Conservation (phyloP, 2,888 invertebrate species). For the Digitonthophagus gazella region DNA sequence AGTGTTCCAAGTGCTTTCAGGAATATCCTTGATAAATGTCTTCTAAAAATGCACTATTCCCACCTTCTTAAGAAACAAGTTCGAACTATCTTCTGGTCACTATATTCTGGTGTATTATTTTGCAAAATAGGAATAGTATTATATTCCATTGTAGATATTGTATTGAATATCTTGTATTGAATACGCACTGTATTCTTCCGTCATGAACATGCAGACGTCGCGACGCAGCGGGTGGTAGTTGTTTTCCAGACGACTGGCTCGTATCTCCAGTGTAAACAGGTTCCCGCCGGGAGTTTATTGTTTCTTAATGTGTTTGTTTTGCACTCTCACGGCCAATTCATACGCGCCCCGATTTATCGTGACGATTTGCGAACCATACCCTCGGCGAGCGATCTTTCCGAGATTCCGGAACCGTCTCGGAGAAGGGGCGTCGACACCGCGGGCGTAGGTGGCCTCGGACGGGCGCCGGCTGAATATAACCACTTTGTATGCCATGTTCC, state of each 20-base stretch:
- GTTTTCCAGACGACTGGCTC: conserved; percentile 12
- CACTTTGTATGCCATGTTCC: neutral
- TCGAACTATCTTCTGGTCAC: no score
- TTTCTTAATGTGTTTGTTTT: conserved; percentile 18
- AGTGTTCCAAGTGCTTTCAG: no score
- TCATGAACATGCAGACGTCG: neutral
- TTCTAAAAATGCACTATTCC: no score
- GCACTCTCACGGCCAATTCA: conserved; percentile 15
- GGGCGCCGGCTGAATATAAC: neutral
- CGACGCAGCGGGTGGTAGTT: conserved; percentile 6
- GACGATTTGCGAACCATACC: neutral
- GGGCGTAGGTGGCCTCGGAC: neutral
- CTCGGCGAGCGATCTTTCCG: neutral
- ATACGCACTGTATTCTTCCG: neutral
- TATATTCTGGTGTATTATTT: no score
- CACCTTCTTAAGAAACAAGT: no score
- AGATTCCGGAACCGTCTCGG: neutral
- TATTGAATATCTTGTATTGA: neutral
- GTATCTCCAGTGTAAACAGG: conserved; percentile 14
- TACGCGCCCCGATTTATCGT: conserved; percentile 10
- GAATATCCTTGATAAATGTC: no score
- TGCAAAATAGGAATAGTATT: no score
- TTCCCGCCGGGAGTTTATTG: conserved; percentile 11
- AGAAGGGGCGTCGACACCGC: neutral
- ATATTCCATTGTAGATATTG: neutral